phyloP scores from a whole-genome alignment of 2,888 invertebrate genomes.

The Caenorhabditis doughertyi region DNA sequence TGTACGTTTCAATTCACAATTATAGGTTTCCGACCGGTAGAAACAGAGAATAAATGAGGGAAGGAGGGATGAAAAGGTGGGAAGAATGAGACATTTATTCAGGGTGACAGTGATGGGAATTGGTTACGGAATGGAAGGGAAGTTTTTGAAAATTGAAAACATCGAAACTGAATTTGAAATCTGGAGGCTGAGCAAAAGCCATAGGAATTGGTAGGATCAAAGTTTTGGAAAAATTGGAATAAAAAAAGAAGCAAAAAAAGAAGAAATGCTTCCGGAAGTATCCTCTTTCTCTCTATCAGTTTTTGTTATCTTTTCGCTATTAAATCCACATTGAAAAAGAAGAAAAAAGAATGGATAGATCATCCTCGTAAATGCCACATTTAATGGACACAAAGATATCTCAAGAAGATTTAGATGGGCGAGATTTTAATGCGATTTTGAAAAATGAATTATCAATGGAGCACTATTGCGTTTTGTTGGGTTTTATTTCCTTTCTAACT shows the following conservation, averaged over 20 bases:
- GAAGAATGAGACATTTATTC: constrained; percentile 33
- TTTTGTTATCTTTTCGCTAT: no score
- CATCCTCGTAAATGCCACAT: no score
- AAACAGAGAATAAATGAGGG: neutral
- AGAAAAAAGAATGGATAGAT: no score
- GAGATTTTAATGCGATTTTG: no score
- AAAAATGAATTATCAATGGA: no score
- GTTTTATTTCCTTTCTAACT: neutral
- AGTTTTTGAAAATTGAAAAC: neutral
- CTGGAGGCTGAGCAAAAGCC: neutral
- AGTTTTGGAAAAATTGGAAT: neutral
- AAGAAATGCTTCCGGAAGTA: no score
- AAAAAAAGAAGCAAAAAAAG: no score
- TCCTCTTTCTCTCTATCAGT: no score
- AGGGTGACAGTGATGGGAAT: constrained; percentile 38
- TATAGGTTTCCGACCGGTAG: constrained; percentile 8
- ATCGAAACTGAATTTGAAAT: neutral
- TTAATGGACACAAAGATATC: no score
- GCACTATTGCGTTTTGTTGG: no score
- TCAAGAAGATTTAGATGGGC: no score
- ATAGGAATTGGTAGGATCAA: neutral
- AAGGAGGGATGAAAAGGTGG: neutral
- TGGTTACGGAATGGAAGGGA: neutral
- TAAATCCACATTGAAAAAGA: no score
- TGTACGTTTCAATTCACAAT: constrained; percentile 54